phyloP scores from a whole-genome alignment of 2,113 vertebrate genomes.

The Oxygymnocypris stewartii region DNA sequence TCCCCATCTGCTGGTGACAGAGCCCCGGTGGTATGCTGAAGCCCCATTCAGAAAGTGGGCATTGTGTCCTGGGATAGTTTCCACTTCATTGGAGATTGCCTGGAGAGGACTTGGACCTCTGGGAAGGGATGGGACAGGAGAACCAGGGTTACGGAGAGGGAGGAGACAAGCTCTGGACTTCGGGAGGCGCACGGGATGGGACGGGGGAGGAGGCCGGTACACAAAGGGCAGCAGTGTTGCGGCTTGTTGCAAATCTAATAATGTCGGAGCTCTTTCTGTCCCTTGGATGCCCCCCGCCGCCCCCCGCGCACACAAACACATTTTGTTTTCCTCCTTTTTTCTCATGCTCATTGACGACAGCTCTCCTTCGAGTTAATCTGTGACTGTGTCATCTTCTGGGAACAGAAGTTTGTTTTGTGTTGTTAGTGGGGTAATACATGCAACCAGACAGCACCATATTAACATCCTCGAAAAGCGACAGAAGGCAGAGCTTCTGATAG shows the following conservation, averaged over 20 bases:
- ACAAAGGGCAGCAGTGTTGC: constrained; percentile 78
- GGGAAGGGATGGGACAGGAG: constrained; percentile 49
- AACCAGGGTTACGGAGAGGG: constrained; percentile 53
- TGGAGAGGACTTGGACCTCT: constrained; percentile 76
- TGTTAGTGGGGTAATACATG: constrained; percentile 55
- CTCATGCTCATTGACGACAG: constrained; percentile 57
- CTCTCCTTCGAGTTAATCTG: constrained; percentile 57
- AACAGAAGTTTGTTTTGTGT: constrained; percentile 54
- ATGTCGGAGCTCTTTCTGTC: constrained; percentile 65
- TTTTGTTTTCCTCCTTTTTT: constrained; percentile 50
- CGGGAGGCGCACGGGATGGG: constrained; percentile 51
- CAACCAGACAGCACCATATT: constrained; percentile 51
- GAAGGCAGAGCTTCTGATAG: constrained; percentile 34
- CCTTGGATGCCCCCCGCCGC: constrained; percentile 52
- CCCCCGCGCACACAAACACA: constrained; percentile 1
- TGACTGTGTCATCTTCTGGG: constrained; percentile 48
- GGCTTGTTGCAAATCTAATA: constrained; percentile 78
- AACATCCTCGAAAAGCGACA: constrained; percentile 47
- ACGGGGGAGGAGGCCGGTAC: constrained; percentile 56
- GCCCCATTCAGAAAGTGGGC: constrained; percentile 79
- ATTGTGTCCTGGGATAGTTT: constrained; percentile 82
- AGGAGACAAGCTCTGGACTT: constrained; percentile 34
- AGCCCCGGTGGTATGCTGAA: constrained; percentile 82
- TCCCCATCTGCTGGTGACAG: constrained; percentile 85
- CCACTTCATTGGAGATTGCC: constrained; percentile 83